These are phyloP conservation scores for Clivina fossor DNA, from an alignment of 2,888 invertebrate genomes.

Conservation along the genomic window DNA sequence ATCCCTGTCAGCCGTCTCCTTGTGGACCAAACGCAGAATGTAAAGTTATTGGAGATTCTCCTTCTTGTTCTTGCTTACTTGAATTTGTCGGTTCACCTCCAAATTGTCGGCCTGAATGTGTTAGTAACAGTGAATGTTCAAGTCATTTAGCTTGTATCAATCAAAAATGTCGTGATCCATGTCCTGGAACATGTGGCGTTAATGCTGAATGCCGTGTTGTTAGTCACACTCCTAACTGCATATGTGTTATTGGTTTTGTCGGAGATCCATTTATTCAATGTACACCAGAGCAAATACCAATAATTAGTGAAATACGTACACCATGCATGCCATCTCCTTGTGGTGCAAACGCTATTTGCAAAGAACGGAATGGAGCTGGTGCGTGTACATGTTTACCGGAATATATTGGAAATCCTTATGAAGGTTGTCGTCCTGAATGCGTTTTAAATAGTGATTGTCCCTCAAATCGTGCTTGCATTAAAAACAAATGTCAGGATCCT, in stretches of 20 bases:
- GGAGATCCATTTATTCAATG: slow-evolving; percentile 67
- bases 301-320: slow-evolving; percentile 40
- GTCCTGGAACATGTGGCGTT: slow-evolving; percentile 72
- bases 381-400: slow-evolving; percentile 66
- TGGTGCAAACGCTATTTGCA: slow-evolving; percentile 65
- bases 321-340: slow-evolving; percentile 70
- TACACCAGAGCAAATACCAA: slow-evolving; percentile 45
- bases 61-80: slow-evolving; percentile 66
- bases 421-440: slow-evolving; percentile 74
- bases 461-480: slow-evolving; percentile 69
- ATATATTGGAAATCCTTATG: slow-evolving; percentile 70
- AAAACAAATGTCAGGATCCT: slow-evolving; percentile 72
- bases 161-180: slow-evolving; percentile 78
- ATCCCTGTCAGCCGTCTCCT: slow-evolving; percentile 68
- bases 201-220: slow-evolving; percentile 74
- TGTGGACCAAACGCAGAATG: slow-evolving; percentile 69
- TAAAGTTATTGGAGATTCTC: slow-evolving; percentile 63
- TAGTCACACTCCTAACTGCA: slow-evolving; percentile 71
- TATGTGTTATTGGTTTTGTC: slow-evolving; percentile 59
- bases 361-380: slow-evolving; percentile 63
- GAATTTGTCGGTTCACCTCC: slow-evolving; percentile 65
- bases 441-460: slow-evolving; percentile 72
- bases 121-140: slow-evolving; percentile 76
- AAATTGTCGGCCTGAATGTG: slow-evolving; percentile 75
- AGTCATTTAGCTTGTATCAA: slow-evolving; percentile 72